Percentiles rank a stretch among this genome's conserved stretches.
phyloP scores from a whole-genome alignment of 2,888 invertebrate genomes.

The Xanthorhoe spadicearia region DNA sequence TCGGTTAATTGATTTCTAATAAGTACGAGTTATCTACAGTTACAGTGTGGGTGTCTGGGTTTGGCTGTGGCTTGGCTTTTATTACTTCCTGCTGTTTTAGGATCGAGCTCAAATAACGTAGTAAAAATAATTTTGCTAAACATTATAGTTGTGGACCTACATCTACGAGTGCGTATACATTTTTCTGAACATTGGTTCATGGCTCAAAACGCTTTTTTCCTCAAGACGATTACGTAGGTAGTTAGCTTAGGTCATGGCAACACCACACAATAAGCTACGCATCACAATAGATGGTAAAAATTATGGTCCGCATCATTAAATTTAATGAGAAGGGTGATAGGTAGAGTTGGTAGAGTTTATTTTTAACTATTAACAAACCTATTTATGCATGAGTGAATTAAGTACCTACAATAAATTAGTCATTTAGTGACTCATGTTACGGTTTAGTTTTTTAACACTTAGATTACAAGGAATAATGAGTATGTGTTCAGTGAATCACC shows the following conservation, averaged over 20 bases:
- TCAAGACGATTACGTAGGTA: background rate
- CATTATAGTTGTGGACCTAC: background rate
- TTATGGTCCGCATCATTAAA: too few species aligned
- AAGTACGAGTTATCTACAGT: background rate
- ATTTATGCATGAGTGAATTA: too few species aligned
- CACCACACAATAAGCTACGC: background rate
- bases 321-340: too few species aligned
- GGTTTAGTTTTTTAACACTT: too few species aligned
- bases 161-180: background rate
- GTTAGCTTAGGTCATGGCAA: constrained; percentile 1
- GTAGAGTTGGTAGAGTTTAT: too few species aligned
- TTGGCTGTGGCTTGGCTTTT: constrained; percentile 2
- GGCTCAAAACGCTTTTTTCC: background rate
- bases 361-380: too few species aligned
- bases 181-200: background rate
- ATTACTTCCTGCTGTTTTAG: constrained; percentile 5
- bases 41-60: constrained; percentile 2
- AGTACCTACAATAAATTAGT: too few species aligned
- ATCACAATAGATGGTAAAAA: background rate
- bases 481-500: too few species aligned
- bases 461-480: too few species aligned
- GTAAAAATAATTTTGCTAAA: background rate
- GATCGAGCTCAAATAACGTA: background rate
- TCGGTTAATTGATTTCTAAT: background rate
- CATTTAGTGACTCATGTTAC: too few species aligned